Evolutionary conservation across 2,797 vertebrate genomes (phyloP), one percentile per base, ranked within the genome.

Genomic region (Chaenodraco wilsoni): DNA sequence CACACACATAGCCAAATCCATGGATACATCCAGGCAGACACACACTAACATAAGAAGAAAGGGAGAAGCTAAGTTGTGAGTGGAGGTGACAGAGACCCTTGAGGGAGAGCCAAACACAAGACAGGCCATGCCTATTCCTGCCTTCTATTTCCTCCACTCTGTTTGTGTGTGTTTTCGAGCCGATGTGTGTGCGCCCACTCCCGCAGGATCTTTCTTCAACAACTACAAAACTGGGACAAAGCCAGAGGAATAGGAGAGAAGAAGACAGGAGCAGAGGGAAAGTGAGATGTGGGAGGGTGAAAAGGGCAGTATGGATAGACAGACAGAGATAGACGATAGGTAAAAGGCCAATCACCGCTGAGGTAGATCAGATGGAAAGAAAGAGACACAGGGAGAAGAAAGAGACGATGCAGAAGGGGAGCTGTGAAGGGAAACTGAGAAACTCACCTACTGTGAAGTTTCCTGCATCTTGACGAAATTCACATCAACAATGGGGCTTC

Each of bases 171-270:
- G 72, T 70, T 17, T 65, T 9, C 62, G 62, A 54, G 45, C 46
- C 33, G 16, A n/a, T 21, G 54, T 48, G 60, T 66, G 65, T n/a
- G 57, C 41, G 43, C 64, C 46, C 31, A 67, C 69, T 92, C 90
- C 85, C 90, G n/a, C 72, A 82, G 92, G 91, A 91, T 66, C 73
- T 74, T 70, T 83, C 88, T 85, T 89, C 85, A 91, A 74, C 62
- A 48, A 85, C 83, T 81, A 74, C 83, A 91, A 92, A 94, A 92
- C 75, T 91, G 82, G 91, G 89, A 88, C 89, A 76, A 82, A 82
- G 84, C 83, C 81, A 16, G 46, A 76, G 71, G 84, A 84, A 74
- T 37, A 65, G 58, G 62, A 59, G 37, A 31, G 65, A 48, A 64
- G 58, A 67, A 31, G 69, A 71, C 41, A 44, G 15, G 63, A 72